Evolutionary conservation across 2,797 vertebrate genomes (phyloP).

Genomic region (Sandelia bainsii): DNA sequence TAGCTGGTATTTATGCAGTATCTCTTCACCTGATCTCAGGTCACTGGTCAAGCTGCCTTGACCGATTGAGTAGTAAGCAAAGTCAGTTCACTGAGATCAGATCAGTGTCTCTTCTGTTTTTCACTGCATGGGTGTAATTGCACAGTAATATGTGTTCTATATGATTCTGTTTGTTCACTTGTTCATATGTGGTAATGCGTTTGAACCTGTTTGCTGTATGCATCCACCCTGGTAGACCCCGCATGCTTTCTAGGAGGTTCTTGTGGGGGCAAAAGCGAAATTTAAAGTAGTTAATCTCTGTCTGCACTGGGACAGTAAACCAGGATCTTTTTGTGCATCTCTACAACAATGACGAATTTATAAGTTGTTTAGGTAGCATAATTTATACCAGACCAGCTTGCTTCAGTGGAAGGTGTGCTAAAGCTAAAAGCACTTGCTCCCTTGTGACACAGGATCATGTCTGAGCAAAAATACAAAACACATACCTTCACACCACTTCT

Average conservation of each 20-base stretch:
- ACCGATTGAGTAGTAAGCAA: conserved; percentile 12
- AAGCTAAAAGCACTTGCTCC: conserved; percentile 60
- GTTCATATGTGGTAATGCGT: conserved; percentile 17
- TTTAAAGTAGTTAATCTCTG: conserved; percentile 53
- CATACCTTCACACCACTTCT: conserved; percentile 73
- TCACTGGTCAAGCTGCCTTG: conserved; percentile 26
- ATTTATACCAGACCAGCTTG: conserved; percentile 50
- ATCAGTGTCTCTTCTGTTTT: conserved; percentile 9
- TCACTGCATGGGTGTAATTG: conserved; percentile 6
- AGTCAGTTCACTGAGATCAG: background rate
- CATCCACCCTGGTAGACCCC: background rate
- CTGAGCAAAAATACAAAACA: conserved; percentile 54
- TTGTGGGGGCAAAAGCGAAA: conserved; percentile 40
- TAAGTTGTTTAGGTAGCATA: conserved; percentile 71
- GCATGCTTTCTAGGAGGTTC: conserved; percentile 15
- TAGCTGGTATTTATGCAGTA: conserved; percentile 25
- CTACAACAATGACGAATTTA: conserved; percentile 30
- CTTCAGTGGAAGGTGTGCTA: conserved; percentile 61
- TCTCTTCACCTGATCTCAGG: conserved; percentile 29
- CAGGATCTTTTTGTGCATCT: conserved; percentile 26
- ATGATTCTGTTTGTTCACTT: conserved; percentile 13
- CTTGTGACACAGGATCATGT: conserved; percentile 48
- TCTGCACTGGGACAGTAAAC: conserved; percentile 31
- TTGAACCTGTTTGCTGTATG: conserved; percentile 6
- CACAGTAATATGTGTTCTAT: conserved; percentile 6